phyloP scores from a whole-genome alignment of 2,113 vertebrate species.

The Etia nguti region DNA sequence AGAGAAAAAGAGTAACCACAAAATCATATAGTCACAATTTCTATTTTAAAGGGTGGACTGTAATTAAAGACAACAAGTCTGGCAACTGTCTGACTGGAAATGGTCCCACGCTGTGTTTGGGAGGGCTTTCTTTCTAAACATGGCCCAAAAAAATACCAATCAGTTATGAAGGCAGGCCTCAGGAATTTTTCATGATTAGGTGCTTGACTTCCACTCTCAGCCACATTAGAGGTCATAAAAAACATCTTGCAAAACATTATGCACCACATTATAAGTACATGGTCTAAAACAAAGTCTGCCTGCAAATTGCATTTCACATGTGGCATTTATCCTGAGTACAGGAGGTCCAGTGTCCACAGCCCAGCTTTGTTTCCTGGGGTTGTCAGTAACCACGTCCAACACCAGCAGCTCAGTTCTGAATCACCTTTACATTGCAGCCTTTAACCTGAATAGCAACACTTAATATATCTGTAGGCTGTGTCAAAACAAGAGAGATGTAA shows the following conservation, averaged over 20 bases:
- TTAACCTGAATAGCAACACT: not conserved
- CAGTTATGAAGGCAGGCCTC: slow-evolving; percentile 28
- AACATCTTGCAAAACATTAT: not conserved
- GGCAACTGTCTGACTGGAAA: slow-evolving; percentile 29
- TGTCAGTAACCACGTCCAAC: slow-evolving; percentile 24
- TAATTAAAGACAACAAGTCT: slow-evolving; percentile 63
- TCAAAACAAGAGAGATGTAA: not conserved
- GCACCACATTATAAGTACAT: not conserved
- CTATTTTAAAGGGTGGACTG: slow-evolving; percentile 48
- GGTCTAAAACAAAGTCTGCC: not conserved
- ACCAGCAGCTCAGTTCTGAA: not conserved
- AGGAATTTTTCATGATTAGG: slow-evolving; percentile 53
- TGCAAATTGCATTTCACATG: not conserved
- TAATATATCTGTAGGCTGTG: not conserved
- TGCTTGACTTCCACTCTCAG: slow-evolving; percentile 16
- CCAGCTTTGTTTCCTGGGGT: not conserved
- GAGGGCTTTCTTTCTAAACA: slow-evolving; percentile 34
- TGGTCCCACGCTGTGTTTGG: slow-evolving; percentile 37
- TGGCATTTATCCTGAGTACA: not conserved
- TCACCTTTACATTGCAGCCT: not conserved
- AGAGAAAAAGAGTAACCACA: slow-evolving; percentile 24
- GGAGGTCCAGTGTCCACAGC: not conserved
- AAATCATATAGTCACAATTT: slow-evolving; percentile 42
- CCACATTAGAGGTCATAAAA: slow-evolving; percentile 46
- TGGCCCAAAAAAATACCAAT: slow-evolving; percentile 40